Evolutionary conservation across 2,113 vertebrate genomes (phyloP), one percentile per base, ranked within the genome.

Genomic region (Otus sunia): DNA sequence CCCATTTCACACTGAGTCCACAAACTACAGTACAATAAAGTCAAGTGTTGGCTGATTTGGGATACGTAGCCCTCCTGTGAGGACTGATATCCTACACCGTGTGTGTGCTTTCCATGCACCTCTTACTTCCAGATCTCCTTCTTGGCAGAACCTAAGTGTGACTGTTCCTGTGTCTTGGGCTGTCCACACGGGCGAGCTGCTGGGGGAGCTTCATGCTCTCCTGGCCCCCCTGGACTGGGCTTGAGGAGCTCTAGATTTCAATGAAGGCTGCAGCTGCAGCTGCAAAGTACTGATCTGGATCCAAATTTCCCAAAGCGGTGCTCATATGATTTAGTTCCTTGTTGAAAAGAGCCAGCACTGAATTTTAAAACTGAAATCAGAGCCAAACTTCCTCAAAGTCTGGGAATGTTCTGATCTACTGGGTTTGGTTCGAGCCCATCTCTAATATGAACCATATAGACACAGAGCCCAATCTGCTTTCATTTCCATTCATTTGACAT

Each of bases 311-410:
- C 93, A 93, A 93, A 96, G 92, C 32, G 8, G 47, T 63, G 37
- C 72, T 96, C 88, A 77, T 79, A 96, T 95, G 93, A 97, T 96
- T 96, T 96, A 97, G 87, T 71, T 95, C 90, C 87, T 59, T 73
- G 89, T 67, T 91, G 94, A 97, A 92, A 95, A 88, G 30, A 95
- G 77, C 87, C 89, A 95, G 89, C 34, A 63, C 62, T 94, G 87
- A 95, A 96, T 94, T 96, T 97, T 86, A 94, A 92, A 96, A 92
- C 89, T 88, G 81, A 95, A 91, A 96, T 96, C 58, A 90, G 81
- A 97, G 95, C 94, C 96, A 96, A 96, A 96, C 96, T 95, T 97
- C 93, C 94, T 97, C 97, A 97, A 97, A 96, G 94, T 96, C 94
- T 96, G 93, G 95, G 96, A 96, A 97, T 96, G 96, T 96, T 97